Evolutionary conservation across 1,140 invertebrate genomes (phyloP), one percentile per base, ranked within the genome.

Genomic region (Cheumatopsyche charites): DNA sequence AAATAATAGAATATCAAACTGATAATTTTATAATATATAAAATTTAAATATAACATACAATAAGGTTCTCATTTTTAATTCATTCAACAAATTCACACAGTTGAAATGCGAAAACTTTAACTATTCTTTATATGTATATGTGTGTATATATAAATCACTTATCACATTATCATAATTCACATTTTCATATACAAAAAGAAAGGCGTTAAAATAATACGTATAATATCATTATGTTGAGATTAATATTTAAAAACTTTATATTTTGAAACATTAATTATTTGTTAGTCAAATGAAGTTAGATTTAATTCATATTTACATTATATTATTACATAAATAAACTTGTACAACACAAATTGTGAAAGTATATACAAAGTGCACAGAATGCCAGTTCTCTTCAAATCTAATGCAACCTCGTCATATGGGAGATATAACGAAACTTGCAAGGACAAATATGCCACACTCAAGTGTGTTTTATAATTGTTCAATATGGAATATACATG

Each of bases 1-100:
- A 58, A 58, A 58, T 58, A 58, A 58, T 58, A 58, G 9, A 26
- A 58, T 58, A 58, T 58, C 55, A 58, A 58, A 25, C 12, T n/a
- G n/a, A 52, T 52, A 52, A 52, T 17, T 52, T 52, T 19, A 52
- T 36, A 36, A 36, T 52, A 52, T 52, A 52, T 52, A 52, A 52
- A 52, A 52, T 52, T 52, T 52, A 52, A 52, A 52, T 52, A 58
- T 58, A 58, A 58, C 55, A 58, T 58, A 25, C 23, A 25, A 58
- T 58, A 58, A 58, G 55, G 25, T 58, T 58, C 25, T 58, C 23
- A 19, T 52, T 26, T 58, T 58, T n/a, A 25, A 21, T 26, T 25
- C 19, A 58, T n/a, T 26, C 55, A 58, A 58, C 23, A 58, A 58
- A 58, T 58, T 58, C 55, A 58, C 23, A 25, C 15, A 19, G 49